A percentile compares a stretch with the other conserved stretches of the same genome.
These are phyloP conservation scores for Dryobates pubescens DNA, from an alignment of 2,797 vertebrate species.

Conservation along the genomic window DNA sequence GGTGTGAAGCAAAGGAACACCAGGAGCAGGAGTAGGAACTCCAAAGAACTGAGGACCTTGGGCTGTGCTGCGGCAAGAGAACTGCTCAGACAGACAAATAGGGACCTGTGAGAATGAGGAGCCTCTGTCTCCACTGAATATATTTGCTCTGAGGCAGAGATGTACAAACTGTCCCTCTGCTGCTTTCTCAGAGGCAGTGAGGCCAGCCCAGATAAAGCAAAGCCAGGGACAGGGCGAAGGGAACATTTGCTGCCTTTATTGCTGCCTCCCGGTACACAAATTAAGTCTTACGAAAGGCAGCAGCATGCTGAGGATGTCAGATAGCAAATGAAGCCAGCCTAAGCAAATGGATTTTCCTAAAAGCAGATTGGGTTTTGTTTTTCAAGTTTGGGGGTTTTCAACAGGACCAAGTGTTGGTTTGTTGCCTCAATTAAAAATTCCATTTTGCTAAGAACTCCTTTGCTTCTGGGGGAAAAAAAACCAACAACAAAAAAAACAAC, in stretches of 20 bases:
- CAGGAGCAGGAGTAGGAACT: neutral
- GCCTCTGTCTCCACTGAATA: neutral
- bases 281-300: constrained; percentile 60
- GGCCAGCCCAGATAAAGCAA: constrained; percentile 50
- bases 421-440: constrained; percentile 37
- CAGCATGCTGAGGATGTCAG: constrained; percentile 40
- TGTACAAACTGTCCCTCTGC: constrained; percentile 36
- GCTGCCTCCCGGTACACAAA: constrained; percentile 44
- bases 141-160: constrained; percentile 5
- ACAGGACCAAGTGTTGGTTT: constrained; percentile 18
- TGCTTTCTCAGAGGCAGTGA: constrained; percentile 46
- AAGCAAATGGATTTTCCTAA: constrained; percentile 28
- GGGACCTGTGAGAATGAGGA: neutral
- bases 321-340: constrained; percentile 32
- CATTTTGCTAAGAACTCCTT: neutral
- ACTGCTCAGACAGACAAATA: neutral
- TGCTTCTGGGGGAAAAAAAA: accelerated
- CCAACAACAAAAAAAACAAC: neutral
- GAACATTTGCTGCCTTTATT: constrained; percentile 47
- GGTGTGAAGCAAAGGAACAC: neutral
- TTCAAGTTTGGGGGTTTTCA: constrained; percentile 23
- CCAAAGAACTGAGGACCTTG: neutral
- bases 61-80: neutral
- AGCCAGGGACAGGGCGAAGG: neutral
- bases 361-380: neutral